Base-by-base conservation (phyloP, 2,797 vertebrate species). In the Sebastes hubbsi region DNA sequence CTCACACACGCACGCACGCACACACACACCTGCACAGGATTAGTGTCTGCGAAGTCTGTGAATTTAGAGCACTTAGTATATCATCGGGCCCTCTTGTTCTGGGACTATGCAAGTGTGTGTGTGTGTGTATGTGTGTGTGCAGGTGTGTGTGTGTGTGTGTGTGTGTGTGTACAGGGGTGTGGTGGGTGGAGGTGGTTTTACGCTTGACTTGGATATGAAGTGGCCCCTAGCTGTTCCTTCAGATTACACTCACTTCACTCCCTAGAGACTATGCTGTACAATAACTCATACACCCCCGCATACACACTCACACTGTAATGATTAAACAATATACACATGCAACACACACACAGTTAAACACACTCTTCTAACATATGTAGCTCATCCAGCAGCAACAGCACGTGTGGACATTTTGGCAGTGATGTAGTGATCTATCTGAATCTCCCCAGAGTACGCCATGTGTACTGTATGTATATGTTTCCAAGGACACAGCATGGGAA, bases 401-500 rank as follows among this genome's bases (percentile, higher is more conserved):
- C 29, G 32, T 32, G 64, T 52, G 56, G 64, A 72, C 63, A 55
- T 77, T 80, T 67, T 25, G 59, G 59, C 55, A 65, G 18, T 68
- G 54, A 78, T 80, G 30, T 49, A 68, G 49, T 0, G 18, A 81
- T 74, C 46, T 61, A 24, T 75, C 12, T 64, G 46, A 72, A 30
- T 52, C 46, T 87, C 75, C 62, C 64, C 30, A 64, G 79, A 83
- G 73, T n/a, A 30, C 20, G 8, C 32, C 3, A 13, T 49, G n/a
- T 72, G 27, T 61, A 61, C 32, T 65, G 14, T 59, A 67, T 56
- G 38, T 60, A 14, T 64, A 42, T 82, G 38, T 85, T 82, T 82
- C 52, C 72, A 87, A 71, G 75, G 58, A 85, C 25, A 74, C 42
- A 81, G 65, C 20, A 42, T 71, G 77, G 60, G 83, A 89, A 87